phyloP scores from a whole-genome alignment of 2,888 invertebrate genomes.

The Noctua pronuba region DNA sequence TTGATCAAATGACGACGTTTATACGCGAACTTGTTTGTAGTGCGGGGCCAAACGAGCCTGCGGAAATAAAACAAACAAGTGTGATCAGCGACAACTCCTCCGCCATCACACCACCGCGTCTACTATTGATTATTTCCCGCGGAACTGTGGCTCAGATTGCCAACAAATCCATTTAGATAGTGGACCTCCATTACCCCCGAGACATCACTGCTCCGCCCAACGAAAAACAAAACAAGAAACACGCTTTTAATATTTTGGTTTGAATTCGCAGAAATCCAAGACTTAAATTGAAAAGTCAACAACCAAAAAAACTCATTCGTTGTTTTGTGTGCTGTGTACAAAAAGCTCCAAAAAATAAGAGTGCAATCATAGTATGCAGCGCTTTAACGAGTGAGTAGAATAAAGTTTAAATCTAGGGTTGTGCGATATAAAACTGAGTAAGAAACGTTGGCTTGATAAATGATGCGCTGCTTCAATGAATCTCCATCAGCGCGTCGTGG shows the following conservation, averaged over 20 bases:
- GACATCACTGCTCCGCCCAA: constrained; percentile 24
- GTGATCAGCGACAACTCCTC: constrained; percentile 85
- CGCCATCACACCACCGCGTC: constrained; percentile 69
- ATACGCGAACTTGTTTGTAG: constrained; percentile 81
- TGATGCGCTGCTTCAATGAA: constrained; percentile 86
- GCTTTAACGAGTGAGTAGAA: constrained; percentile 77
- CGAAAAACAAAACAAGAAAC: constrained; percentile 35
- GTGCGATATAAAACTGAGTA: constrained; percentile 80
- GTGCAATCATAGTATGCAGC: constrained; percentile 76
- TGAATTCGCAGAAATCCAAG: constrained; percentile 42
- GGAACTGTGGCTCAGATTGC: constrained; percentile 52
- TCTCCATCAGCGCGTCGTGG: constrained; percentile 84
- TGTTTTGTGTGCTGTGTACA: constrained; percentile 61
- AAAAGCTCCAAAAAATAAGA: constrained; percentile 76
- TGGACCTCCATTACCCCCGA: constrained; percentile 44
- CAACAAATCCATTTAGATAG: constrained; percentile 60
- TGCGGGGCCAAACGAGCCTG: constrained; percentile 80
- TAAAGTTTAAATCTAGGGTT: constrained; percentile 81
- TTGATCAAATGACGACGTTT: constrained; percentile 81
- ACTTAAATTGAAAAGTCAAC: constrained; percentile 61
- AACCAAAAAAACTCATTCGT: constrained; percentile 50
- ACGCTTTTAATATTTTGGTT: constrained; percentile 48
- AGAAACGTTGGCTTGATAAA: constrained; percentile 86
- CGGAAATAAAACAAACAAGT: constrained; percentile 88
- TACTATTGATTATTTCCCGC: constrained; percentile 73